phyloP scores from a whole-genome alignment of 2,113 vertebrate species.

The Chunga burmeisteri region DNA sequence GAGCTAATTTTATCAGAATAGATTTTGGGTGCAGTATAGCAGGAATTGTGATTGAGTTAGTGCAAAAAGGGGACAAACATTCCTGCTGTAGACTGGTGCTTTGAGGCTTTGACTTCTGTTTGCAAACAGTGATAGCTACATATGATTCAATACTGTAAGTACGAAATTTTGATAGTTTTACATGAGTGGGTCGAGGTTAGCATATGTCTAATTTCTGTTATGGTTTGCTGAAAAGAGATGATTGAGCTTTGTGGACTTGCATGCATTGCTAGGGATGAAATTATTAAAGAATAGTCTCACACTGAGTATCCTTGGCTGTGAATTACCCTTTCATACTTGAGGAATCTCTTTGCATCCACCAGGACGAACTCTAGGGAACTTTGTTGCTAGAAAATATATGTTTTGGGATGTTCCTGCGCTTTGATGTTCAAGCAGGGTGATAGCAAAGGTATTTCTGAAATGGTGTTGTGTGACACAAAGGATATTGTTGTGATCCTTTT shows the following conservation, averaged over 20 bases:
- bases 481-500: background rate
- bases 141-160: background rate
- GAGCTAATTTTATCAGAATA: slow-evolving; percentile 60
- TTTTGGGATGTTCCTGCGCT: background rate
- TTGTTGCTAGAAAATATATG: background rate
- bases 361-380: background rate
- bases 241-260: background rate
- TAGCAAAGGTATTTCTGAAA: background rate
- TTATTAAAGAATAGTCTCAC: background rate
- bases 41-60: slow-evolving; percentile 3
- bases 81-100: background rate
- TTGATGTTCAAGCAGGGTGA: background rate
- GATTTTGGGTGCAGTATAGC: background rate
- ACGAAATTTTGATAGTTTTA: background rate
- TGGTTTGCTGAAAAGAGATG: background rate
- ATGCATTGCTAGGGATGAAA: background rate
- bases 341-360: background rate
- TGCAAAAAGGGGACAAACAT: background rate
- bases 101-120: background rate
- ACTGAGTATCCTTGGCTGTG: background rate
- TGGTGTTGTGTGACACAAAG: background rate
- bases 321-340: background rate
- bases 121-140: background rate
- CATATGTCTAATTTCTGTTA: background rate
- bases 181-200: background rate